These are phyloP conservation scores for Fopius arisanus DNA, from an alignment of 1,140 invertebrate species.

Conservation along the genomic window DNA sequence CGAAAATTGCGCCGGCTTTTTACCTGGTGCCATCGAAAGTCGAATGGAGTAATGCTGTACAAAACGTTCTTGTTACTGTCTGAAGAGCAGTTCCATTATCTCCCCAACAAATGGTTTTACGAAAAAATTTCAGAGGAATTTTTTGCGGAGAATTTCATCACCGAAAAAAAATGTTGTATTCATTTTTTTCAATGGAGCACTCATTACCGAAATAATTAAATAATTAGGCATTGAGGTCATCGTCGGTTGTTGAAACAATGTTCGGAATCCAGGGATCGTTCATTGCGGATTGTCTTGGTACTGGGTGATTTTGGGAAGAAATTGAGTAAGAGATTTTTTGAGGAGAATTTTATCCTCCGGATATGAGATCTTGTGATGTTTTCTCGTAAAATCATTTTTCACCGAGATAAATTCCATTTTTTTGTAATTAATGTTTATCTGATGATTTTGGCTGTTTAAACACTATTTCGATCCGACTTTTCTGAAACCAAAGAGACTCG, in stretches of 20 bases:
- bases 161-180: too few species aligned
- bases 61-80: conserved; percentile 85
- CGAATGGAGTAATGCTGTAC: conserved; percentile 84
- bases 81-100: too few species aligned
- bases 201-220: too few species aligned
- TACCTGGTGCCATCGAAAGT: conserved; percentile 87
- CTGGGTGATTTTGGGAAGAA: not conserved
- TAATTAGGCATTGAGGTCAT: too few species aligned
- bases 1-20: conserved; percentile 84
- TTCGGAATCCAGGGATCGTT: too few species aligned
- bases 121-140: too few species aligned
- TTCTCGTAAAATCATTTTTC: not conserved
- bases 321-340: not conserved
- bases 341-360: not conserved
- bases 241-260: too few species aligned
- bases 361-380: not conserved
- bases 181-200: too few species aligned
- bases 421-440: too few species aligned
- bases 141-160: too few species aligned
- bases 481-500: not conserved
- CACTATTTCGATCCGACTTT: not conserved
- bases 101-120: too few species aligned
- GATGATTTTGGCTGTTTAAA: not conserved
- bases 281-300: too few species aligned
- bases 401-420: not conserved